phyloP scores from a whole-genome alignment of 2,797 vertebrate species.

The Eleutherodactylus coqui region DNA sequence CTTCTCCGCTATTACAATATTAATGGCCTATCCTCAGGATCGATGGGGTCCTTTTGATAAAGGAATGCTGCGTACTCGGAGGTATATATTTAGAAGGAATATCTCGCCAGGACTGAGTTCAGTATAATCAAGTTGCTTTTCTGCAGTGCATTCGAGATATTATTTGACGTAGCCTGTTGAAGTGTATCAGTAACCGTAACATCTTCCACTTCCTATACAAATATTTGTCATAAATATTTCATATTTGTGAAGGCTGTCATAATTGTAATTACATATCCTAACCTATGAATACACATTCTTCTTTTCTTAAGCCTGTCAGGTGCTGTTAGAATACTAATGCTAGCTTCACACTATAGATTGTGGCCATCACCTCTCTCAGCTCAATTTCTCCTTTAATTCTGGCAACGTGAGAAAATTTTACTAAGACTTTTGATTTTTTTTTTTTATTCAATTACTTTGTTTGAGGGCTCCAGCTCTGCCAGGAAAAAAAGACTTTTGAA shows the following conservation, averaged over 20 bases:
- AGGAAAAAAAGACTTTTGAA: conserved; percentile 33
- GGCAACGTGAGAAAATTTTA: conserved; percentile 45
- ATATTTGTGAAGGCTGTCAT: background rate
- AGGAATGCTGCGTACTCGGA: background rate
- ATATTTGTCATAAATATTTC: background rate
- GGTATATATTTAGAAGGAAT: background rate
- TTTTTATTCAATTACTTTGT: conserved; percentile 35
- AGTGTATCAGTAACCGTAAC: background rate
- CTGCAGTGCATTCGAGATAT: background rate
- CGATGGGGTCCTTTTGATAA: background rate
- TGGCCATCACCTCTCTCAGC: conserved; percentile 14
- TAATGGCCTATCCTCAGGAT: too few relatives aligned
- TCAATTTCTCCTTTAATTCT: conserved; percentile 37
- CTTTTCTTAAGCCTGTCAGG: background rate
- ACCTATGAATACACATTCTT: background rate
- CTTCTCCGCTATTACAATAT: too few relatives aligned
- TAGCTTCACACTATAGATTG: background rate
- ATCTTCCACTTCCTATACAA: background rate
- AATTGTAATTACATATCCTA: conserved; percentile 6
- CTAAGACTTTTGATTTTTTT: background rate
- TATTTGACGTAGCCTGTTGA: background rate
- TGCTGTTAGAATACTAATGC: conserved; percentile 1
- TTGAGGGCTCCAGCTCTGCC: conserved; percentile 37
- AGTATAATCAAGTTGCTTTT: background rate
- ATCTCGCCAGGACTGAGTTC: background rate